phyloP scores from a whole-genome alignment of 2,113 vertebrate genomes.

The Hepsetus odoe region DNA sequence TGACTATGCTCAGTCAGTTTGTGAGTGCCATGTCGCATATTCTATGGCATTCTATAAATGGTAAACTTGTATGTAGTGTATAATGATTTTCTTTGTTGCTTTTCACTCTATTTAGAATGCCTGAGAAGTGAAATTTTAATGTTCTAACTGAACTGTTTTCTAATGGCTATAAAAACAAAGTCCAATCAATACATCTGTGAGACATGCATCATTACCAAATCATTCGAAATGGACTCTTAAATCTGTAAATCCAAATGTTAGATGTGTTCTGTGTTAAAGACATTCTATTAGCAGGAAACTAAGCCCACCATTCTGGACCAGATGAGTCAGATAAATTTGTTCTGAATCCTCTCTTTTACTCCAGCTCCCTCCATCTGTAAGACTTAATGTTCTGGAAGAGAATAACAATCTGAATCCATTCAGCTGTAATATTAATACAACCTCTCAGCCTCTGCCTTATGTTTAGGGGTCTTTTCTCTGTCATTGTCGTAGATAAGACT shows the following conservation, averaged over 20 bases:
- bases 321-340: neutral
- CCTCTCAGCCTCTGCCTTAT: constrained; percentile 31
- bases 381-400: constrained; percentile 17
- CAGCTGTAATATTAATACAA: constrained; percentile 42
- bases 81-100: too few species aligned
- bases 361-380: neutral
- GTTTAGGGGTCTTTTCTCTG: constrained; percentile 15
- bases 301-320: neutral
- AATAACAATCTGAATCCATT: constrained; percentile 8
- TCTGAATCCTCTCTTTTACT: neutral
- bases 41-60: neutral
- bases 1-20: too few species aligned
- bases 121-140: neutral
- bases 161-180: neutral
- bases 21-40: too few species aligned
- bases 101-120: neutral
- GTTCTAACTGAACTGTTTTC: neutral
- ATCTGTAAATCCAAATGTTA: neutral
- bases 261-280: constrained; percentile 4
- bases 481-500: constrained; percentile 27
- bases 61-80: neutral
- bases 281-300: neutral
- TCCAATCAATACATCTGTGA: neutral
- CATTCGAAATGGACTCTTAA: neutral
- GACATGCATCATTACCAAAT: neutral